Conservation (phyloP, 2,797 vertebrate species). For the Sebastes minor region DNA sequence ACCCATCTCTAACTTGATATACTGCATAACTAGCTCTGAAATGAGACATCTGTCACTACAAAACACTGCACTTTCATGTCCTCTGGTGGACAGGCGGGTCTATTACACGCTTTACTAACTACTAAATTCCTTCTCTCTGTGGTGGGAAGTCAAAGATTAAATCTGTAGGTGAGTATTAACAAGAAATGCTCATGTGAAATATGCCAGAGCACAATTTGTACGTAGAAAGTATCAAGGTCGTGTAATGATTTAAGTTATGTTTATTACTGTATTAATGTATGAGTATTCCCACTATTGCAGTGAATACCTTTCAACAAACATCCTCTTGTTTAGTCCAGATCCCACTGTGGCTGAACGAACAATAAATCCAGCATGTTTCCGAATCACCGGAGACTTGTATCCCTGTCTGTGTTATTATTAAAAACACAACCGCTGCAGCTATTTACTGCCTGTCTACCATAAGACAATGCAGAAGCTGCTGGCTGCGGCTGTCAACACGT, state of each 20-base stretch:
- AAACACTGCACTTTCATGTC: no score
- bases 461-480: conserved; percentile 5
- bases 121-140: neutral
- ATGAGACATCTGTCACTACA: no score
- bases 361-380: conserved; percentile 24
- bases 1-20: no score
- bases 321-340: neutral
- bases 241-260: neutral
- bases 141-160: neutral
- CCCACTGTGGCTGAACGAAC: neutral
- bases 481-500: conserved; percentile 11
- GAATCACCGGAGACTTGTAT: conserved; percentile 12
- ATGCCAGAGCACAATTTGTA: neutral
- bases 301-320: neutral
- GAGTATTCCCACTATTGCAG: neutral
- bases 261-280: neutral
- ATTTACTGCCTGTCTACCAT: neutral
- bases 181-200: neutral
- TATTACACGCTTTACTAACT: no score
- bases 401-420: conserved; percentile 20
- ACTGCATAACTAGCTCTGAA: no score
- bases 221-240: neutral
- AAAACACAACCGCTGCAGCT: conserved; percentile 18
- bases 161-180: neutral
- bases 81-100: no score